Evolutionary conservation across 2,113 vertebrate species (phyloP), one percentile per base, ranked within the genome.

Genomic region (Oryzias melastigma): DNA sequence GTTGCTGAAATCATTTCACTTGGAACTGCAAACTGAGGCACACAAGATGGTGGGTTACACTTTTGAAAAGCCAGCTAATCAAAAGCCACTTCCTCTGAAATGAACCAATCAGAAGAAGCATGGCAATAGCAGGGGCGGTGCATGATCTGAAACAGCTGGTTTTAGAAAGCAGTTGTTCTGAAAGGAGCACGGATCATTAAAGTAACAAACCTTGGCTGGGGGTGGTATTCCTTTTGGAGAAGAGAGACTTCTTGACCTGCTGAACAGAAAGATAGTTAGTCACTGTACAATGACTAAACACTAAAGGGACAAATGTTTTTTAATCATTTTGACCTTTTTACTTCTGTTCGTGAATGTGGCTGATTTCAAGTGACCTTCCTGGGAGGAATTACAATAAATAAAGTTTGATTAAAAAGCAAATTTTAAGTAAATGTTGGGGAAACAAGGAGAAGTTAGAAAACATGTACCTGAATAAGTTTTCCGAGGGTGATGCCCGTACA

Each of bases 401-500:
- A 13, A 49, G 35, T 10, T 5, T 14, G 2, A 14, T 3, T n/a
- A 3, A 65, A n/a, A 20, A 35, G 35, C 35, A 35, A 35, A 10
- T 35, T 35, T 35, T 2, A 12, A 29, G 27, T 29, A 29, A 29
- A 29, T 29, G 27, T 29, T 29, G 27, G 3, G 27, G 27, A 29
- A 35, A 35, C 2, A 10, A 12, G 75, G 5, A 10, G 4, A 7
- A 3, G 42, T 56, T 50, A 18, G 1, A 42, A 51, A 2, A 69
- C 58, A 52, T 35, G 35, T 10, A 91, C 90, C 86, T 87, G 0
- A 13, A 90, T 71, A 6, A 90, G 89, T 45, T 70, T 75, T 14
- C 3, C 52, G 14, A 91, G 78, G 0, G 89, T 3, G 1, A 48
- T 81, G 5, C 41, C 40, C 14, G 0, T 7, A 65, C 83, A 91